Base-by-base conservation (phyloP, 2,888 invertebrate genomes). In the Eugnorisma glareosa region DNA sequence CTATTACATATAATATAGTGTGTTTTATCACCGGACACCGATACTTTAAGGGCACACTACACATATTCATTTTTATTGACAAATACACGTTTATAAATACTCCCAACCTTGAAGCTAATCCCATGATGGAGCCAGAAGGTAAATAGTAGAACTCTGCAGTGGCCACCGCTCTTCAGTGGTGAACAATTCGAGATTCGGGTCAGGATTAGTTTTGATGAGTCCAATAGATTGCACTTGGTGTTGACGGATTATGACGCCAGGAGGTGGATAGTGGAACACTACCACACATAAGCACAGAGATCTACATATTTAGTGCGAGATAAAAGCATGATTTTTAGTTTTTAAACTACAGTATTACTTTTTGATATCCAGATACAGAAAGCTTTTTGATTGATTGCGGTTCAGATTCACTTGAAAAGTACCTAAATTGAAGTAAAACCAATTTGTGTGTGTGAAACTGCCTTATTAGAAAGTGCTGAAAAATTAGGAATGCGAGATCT, bases 361-460 rank as follows among this genome's bases (percentile, higher is more conserved):
- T 5, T 59, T 76, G 61, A 48, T 6, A 51, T 54, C 2, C 0
- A 24, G 48, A 21, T 15, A 13, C 48, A 59, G 18, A 13, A n/a
- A 59, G 2, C 1, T 24, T 1, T 79, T 31, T 79, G 28, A 54
- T 70, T 63, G 61, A 79, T 57, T 64, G 21, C 5, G 54, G 11
- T 43, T n/a, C 2, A 10, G 15, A 35, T 35, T 31, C 5, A 24
- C 6, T 24, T 31, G 13, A 35, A 11, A 59, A 28, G 24, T 18
- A 64, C 2, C 2, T 31, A 13, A 54, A 24, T 28, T 40, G 8
- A 48, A 57, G 2, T 8, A 0, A 59, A 73, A 74, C 5, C 15
- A 31, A 13, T 40, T 48, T 37, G 5, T 3, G 4, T n/a, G 6
- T 35, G 21, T 45, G 21, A n/a, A 43, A 43, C 43, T 43, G 31